Percentiles rank a stretch among this genome's conserved stretches.
Evolutionary conservation across 2,113 vertebrate species (phyloP).

Genomic region (Garra rufa): DNA sequence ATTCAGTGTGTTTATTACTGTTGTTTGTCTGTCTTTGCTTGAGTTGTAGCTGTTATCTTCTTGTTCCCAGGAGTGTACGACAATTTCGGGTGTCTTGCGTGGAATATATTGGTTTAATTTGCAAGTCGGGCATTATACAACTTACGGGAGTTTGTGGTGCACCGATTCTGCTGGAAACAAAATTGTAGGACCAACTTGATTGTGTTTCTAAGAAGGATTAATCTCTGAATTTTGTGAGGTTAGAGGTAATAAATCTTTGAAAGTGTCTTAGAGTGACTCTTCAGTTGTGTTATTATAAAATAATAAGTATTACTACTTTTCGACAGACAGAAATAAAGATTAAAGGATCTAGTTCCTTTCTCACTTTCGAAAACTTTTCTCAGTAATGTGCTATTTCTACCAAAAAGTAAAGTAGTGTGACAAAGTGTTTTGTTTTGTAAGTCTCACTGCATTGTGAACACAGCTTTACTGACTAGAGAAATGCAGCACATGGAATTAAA

Average conservation of each 20-base stretch:
- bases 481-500: no score
- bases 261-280: background rate
- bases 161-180: background rate
- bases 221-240: background rate
- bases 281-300: background rate
- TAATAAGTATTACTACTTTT: background rate
- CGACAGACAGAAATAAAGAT: background rate
- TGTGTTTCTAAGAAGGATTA: background rate
- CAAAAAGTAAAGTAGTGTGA: background rate
- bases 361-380: background rate
- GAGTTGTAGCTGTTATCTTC: slow-evolving; percentile 30
- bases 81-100: background rate
- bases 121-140: background rate
- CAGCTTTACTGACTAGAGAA: no score
- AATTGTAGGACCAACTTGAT: background rate
- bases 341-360: background rate
- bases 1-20: slow-evolving; percentile 24
- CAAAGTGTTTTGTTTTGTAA: background rate
- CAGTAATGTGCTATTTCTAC: background rate
- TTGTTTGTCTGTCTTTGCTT: slow-evolving; percentile 14
- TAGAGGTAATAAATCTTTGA: background rate
- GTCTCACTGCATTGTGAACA: background rate
- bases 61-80: background rate
- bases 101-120: slow-evolving; percentile 34
- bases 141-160: background rate